Base-by-base conservation (phyloP, 2,113 vertebrate species). In the Urocolius indicus region DNA sequence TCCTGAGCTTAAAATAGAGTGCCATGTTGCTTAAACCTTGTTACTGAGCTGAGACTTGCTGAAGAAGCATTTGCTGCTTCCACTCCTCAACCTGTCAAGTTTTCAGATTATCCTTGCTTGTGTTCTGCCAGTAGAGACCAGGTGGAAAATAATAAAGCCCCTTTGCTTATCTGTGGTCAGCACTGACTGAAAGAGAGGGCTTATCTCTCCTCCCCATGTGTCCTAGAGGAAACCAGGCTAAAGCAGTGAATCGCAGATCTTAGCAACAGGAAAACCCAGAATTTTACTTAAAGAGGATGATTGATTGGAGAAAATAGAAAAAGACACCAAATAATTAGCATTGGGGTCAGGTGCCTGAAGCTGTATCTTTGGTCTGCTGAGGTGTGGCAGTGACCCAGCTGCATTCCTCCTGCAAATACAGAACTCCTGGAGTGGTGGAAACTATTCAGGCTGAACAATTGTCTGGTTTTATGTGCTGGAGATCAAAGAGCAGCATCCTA, bases 221-320 rank as follows among this genome's bases (percentile, higher is more conserved):
- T 83, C 79, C 84, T 93, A 38, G 76, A 96, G 96, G 97, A 97
- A 95, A 66, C 75, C 67, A 71, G 72, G 38, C 82, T 96, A 89
- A 59, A 90, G 79, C 91, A 94, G 87, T 71, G 93, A 91, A 88
- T 93, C 84, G 75, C 51, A 1, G 5, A 48, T 82, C 81, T 51
- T 84, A 80, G 91, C 86, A 95, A 94, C 88, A 93, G 92, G 94
- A 95, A 95, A 94, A 49, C 12, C 29, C 77, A 77, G 59, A 69
- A 72, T 93, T 94, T 75, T 45, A 57, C 88, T 93, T 72, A 32
- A 48, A 82, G 74, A 38, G 34, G 19, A 11, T 87, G 90, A 94
- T 34, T 85, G 67, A 92, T 45, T 72, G 76, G 48, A 71, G 57
- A 79, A 38, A 84, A 73, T 30, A 74, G n/a, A 52, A 2, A 87